A percentile compares a stretch with the other conserved stretches of the same genome.
Conservation (phyloP, 1,140 invertebrate species). For the Drosophila repletoides region DNA sequence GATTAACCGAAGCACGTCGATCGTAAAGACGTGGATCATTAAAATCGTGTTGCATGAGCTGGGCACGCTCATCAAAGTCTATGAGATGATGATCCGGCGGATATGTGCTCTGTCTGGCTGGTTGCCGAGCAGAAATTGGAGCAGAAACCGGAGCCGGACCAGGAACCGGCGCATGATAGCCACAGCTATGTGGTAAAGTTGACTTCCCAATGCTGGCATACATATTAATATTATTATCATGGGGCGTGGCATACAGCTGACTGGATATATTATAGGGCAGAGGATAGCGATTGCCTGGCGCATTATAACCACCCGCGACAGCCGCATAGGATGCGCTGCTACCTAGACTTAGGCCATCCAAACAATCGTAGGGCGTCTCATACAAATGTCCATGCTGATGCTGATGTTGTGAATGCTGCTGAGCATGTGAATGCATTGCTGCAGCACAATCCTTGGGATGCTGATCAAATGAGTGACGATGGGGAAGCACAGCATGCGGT, state of each 20-base stretch:
- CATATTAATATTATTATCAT: conserved; percentile 36
- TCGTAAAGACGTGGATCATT: conserved; percentile 59
- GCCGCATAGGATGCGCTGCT: conserved; percentile 75
- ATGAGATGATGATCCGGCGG: conserved; percentile 86
- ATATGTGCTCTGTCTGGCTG: conserved; percentile 64
- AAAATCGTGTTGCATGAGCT: conserved; percentile 70
- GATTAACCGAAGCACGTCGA: conserved; percentile 20
- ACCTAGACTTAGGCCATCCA: conserved; percentile 70
- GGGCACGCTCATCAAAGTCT: conserved; percentile 86
- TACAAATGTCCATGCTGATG: conserved; percentile 50
- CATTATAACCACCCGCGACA: conserved; percentile 73
- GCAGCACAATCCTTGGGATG: conserved; percentile 62
- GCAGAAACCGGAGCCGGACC: not conserved
- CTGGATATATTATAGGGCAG: conserved; percentile 79
- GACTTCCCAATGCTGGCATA: conserved; percentile 59
- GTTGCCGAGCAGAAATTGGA: not conserved
- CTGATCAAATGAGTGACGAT: conserved; percentile 81
- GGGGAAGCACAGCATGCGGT: conserved; percentile 59
- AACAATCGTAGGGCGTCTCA: conserved; percentile 72
- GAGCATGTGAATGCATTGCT: too few relatives aligned
- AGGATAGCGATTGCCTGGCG: conserved; percentile 77
- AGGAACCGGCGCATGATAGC: conserved; percentile 50
- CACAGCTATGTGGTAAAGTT: conserved; percentile 42
- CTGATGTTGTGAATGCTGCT: conserved; percentile 25
- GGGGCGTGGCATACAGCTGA: conserved; percentile 57